A percentile compares a stretch with the other conserved stretches of the same genome.
phyloP scores from a whole-genome alignment of 2,888 invertebrate species.

The Meteorus cinctellus region DNA sequence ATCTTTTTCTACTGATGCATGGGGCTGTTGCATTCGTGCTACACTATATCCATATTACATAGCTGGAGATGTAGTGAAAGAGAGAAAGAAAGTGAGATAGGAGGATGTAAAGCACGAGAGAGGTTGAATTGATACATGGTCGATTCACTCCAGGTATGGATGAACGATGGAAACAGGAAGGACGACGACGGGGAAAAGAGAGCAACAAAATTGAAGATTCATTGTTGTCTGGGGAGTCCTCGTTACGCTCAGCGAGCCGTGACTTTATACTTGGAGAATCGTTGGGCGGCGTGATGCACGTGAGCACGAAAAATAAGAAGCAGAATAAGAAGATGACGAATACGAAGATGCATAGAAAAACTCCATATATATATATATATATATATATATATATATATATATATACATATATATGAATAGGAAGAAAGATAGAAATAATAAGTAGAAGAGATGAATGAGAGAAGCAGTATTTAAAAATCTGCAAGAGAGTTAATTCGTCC shows the following conservation, averaged over 20 bases:
- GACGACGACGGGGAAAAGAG: conserved; percentile 53
- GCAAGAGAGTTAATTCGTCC: conserved; percentile 36
- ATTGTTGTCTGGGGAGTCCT: conserved; percentile 58
- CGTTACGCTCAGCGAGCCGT: conserved; percentile 57
- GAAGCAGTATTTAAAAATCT: conserved; percentile 18
- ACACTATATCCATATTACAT: not conserved
- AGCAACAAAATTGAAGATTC: conserved; percentile 58
- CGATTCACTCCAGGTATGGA: conserved; percentile 40
- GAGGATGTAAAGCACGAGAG: conserved; percentile 14
- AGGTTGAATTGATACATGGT: conserved; percentile 44
- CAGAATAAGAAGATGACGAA: conserved; percentile 7
- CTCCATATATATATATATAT: not conserved
- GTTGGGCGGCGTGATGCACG: conserved; percentile 38
- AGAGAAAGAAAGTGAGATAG: conserved; percentile 20
- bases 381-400: too few species aligned
- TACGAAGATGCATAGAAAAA: not conserved
- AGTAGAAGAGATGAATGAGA: conserved; percentile 16
- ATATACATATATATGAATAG: too few species aligned
- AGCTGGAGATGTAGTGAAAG: not conserved
- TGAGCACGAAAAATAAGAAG: conserved; percentile 36
- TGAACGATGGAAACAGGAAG: conserved; percentile 42
- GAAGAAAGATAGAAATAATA: not conserved
- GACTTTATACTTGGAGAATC: conserved; percentile 51
- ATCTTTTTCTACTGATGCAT: conserved; percentile 15
- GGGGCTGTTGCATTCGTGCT: not conserved